phyloP scores from a whole-genome alignment of 2,888 invertebrate genomes.

The Galerucella nymphaeae region DNA sequence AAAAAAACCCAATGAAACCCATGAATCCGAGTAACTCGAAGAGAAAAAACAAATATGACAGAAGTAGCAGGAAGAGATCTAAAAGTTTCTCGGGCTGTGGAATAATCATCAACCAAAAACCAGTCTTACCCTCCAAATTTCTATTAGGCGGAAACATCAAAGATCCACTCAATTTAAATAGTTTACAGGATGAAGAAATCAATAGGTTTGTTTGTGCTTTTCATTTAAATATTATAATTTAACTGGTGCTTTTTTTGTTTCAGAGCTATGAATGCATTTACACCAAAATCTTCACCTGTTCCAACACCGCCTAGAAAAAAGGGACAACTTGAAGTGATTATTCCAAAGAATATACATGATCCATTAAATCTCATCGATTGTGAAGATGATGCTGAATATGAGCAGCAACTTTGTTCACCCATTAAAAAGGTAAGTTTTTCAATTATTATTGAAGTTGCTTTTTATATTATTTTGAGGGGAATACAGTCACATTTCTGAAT shows the following conservation, averaged over 20 bases:
- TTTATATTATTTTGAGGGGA: neutral
- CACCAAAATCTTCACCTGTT: constrained; percentile 92
- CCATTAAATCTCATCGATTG: constrained; percentile 88
- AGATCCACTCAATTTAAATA: constrained; percentile 94
- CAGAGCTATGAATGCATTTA: constrained; percentile 87
- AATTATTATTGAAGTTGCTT: neutral
- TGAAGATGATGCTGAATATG: constrained; percentile 84
- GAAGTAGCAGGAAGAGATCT: constrained; percentile 72
- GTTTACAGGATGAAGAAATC: constrained; percentile 84
- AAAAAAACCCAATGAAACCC: constrained; percentile 43
- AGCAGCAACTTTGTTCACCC: constrained; percentile 80
- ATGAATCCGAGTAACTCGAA: constrained; percentile 46
- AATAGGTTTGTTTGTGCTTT: constrained; percentile 36
- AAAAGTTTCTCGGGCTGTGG: constrained; percentile 71
- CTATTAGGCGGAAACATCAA: constrained; percentile 93
- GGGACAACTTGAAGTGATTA: constrained; percentile 85
- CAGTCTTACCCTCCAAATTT: constrained; percentile 92
- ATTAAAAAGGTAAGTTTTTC: constrained; percentile 65
- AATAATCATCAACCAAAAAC: constrained; percentile 70
- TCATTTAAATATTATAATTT: neutral
- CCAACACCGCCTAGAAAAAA: constrained; percentile 85
- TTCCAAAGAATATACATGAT: constrained; percentile 92
- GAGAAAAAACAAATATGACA: constrained; percentile 61
- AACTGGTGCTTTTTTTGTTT: constrained; percentile 9
- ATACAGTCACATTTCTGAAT: no score